A percentile compares a stretch with the other conserved stretches of the same genome.
phyloP scores from a whole-genome alignment of 2,888 invertebrate species.

The Drosophila cognata region DNA sequence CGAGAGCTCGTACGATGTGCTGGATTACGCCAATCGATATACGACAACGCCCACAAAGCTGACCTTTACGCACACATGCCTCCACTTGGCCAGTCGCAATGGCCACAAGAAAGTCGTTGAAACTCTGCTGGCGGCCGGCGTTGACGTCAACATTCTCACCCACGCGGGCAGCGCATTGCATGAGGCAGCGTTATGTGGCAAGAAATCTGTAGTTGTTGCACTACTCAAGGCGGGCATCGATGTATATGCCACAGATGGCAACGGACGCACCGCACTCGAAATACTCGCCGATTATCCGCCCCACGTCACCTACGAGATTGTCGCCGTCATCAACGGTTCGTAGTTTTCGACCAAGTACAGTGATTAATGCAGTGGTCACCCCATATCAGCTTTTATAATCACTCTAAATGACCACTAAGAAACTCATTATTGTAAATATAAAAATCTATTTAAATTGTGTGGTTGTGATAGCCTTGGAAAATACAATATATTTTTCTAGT shows the following conservation, averaged over 20 bases:
- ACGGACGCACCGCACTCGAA: conserved; percentile 93
- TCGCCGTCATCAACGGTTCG: conserved; percentile 89
- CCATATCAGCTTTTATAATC: too few relatives aligned
- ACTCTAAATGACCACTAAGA: background rate
- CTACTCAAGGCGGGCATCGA: conserved; percentile 93
- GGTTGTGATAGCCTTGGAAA: background rate
- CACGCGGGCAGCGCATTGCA: conserved; percentile 95
- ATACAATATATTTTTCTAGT: background rate
- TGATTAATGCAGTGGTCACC: background rate
- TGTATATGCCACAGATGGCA: conserved; percentile 90
- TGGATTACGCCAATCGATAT: conserved; percentile 51
- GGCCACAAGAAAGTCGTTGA: conserved; percentile 95
- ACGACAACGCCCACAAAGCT: conserved; percentile 69
- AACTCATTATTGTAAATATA: background rate
- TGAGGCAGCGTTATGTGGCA: conserved; percentile 96
- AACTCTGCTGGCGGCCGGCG: conserved; percentile 92
- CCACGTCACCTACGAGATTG: conserved; percentile 93
- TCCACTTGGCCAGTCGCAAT: conserved; percentile 96
- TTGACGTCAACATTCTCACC: conserved; percentile 94
- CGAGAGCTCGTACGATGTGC: conserved; percentile 22
- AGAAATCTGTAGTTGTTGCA: conserved; percentile 93
- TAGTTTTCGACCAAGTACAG: background rate
- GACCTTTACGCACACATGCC: conserved; percentile 90
- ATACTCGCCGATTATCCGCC: conserved; percentile 93
- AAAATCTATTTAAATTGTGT: background rate